Base-by-base conservation (phyloP, 1,140 invertebrate genomes). In the Hermetia illucens region DNA sequence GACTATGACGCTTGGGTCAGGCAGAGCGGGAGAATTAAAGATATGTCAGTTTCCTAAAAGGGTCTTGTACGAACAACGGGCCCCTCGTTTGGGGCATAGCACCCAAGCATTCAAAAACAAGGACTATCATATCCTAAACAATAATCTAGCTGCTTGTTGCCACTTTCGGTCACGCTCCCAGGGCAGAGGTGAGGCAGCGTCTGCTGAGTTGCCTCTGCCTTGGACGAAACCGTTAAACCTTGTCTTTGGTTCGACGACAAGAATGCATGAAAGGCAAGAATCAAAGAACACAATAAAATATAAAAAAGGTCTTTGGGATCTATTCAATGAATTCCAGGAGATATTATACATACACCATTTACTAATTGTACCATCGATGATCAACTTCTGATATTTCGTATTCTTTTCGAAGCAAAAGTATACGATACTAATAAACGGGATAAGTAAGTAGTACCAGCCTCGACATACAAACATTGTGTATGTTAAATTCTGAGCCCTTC, bases 391-490 rank as follows among this genome's bases (percentile, higher is more conserved):
- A 39, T 34, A n/a, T 62, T 55, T 41, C 32, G 51, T 16, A 46
- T 51, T 20, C 40, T 40, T 8, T 57, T 49, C 40, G 21, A 32
- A 12, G 53, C 55, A 41, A 29, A 44, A 22, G 43, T 54, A 2
- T 60, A 58, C 36, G 56, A 52, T 9, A 43, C 43, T 12, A 36
- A 24, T 13, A 57, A 62, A 25, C 53, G 53, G 13, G 44, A 39
- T n/a, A 55, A 55, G 41, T 68, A 64, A 45, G 65, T 58, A 5
- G 47, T 65, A 27, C 24, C 24, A 9, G 24, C 24, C 8, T 9
- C 24, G 24, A 27, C 24, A 13, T 27, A 13, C 24, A 27, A 27
- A 27, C 13, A 27, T 27, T 13, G 24, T 27, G 13, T 13, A 27
- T 27, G 24, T 13, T 27, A 27, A 27, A 27, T 8, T 8, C 24